Conservation (phyloP, 2,797 vertebrate genomes). For the Chloroceryle inda region DNA sequence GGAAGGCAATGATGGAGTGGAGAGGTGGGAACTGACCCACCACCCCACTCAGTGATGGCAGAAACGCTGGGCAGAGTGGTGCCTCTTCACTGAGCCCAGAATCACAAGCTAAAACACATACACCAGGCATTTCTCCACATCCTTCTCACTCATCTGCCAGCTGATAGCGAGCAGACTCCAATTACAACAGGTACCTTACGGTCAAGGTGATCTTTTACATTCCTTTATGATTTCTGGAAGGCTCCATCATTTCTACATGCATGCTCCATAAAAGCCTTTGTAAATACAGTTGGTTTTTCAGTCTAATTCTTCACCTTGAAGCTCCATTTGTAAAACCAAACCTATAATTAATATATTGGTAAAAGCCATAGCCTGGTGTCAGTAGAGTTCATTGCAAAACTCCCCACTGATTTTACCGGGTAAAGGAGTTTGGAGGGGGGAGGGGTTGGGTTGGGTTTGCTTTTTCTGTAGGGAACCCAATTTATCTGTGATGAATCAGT, state of each 20-base stretch:
- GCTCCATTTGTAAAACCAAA: constrained; percentile 34
- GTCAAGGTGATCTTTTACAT: background rate
- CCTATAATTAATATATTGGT: constrained; percentile 18
- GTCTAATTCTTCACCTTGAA: background rate
- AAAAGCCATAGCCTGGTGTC: constrained; percentile 71
- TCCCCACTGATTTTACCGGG: constrained; percentile 60
- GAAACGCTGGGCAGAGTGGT: rapidly evolving
- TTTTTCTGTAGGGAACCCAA: background rate
- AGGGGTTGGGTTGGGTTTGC: background rate
- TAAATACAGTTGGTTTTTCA: constrained; percentile 23
- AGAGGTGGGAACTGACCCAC: background rate
- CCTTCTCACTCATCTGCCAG: background rate
- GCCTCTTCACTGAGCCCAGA: background rate
- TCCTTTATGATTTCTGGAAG: constrained; percentile 4
- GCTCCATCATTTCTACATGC: background rate
- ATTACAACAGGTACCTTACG: background rate
- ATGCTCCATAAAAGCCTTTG: background rate
- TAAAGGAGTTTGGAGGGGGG: background rate
- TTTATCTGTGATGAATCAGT: background rate
- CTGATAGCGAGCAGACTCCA: background rate
- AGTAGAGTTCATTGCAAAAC: constrained; percentile 67
- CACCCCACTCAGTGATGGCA: rapidly evolving
- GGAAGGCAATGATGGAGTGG: background rate
- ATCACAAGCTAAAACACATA: background rate
- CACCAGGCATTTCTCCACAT: background rate